A percentile compares a stretch with the other conserved stretches of the same genome.
Evolutionary conservation across 2,888 invertebrate genomes (phyloP).

Genomic region (Leptinotarsa peninsularis): DNA sequence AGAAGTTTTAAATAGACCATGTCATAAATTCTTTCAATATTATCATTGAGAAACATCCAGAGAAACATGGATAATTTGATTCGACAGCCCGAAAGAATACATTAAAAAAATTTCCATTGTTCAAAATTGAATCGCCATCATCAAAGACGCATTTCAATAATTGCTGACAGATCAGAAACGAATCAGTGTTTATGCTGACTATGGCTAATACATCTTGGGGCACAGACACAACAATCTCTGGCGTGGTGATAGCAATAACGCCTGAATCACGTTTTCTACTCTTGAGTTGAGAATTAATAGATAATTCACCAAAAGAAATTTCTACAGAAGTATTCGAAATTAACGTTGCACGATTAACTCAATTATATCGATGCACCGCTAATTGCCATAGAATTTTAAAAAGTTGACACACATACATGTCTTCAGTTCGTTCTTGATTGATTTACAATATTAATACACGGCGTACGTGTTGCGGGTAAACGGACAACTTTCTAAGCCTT

Average conservation of each 20-base stretch:
- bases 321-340: slow-evolving; percentile 8
- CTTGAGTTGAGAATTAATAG: background rate
- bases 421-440: slow-evolving; percentile 13
- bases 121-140: no score
- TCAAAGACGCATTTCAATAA: no score
- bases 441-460: slow-evolving; percentile 8
- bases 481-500: slow-evolving; percentile 1
- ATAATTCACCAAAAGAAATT: background rate
- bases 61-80: no score
- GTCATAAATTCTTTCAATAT: no score
- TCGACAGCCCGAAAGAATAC: no score
- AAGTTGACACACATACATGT: slow-evolving; percentile 19
- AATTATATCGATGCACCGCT: slow-evolving; percentile 16
- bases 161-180: no score
- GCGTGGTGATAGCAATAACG: background rate
- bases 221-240: background rate
- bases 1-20: no score
- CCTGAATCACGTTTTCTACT: background rate
- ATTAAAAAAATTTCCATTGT: no score
- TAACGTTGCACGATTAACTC: background rate
- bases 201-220: background rate
- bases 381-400: slow-evolving; percentile 13
- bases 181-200: no score
- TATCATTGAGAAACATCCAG: no score
- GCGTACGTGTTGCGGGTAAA: slow-evolving; percentile 14